Conservation (phyloP, 2,888 invertebrate genomes). For the Erynnis tages region DNA sequence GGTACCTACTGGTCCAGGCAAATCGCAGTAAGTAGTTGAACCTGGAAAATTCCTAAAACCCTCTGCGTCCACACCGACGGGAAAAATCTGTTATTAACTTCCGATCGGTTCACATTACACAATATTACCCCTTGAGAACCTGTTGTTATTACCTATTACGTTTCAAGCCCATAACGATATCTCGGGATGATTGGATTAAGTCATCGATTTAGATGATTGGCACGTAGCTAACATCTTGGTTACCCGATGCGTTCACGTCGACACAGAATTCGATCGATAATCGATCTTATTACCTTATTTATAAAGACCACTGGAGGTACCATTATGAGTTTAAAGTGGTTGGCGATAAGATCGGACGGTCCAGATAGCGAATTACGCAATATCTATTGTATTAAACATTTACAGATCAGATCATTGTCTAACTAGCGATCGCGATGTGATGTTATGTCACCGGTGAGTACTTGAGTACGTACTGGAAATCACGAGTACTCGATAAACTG, state of each 20-base stretch:
- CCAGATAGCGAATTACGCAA: slow-evolving; percentile 32
- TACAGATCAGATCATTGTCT: slow-evolving; percentile 26
- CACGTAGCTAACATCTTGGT: slow-evolving; percentile 17
- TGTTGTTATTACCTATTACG: slow-evolving; percentile 1
- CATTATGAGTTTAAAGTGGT: slow-evolving; percentile 2
- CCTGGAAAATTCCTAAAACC: too few species aligned
- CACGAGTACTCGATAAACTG: background rate
- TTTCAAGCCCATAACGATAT: slow-evolving; percentile 8
- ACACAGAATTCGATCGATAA: background rate
- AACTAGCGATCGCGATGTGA: slow-evolving; percentile 22
- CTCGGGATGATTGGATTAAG: slow-evolving; percentile 20
- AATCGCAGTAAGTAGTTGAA: too few species aligned
- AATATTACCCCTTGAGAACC: background rate
- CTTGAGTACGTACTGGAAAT: background rate
- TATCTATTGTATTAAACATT: slow-evolving; percentile 26
- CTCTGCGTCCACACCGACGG: too few species aligned
- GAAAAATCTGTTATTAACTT: too few species aligned
- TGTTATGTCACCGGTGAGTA: slow-evolving; percentile 23
- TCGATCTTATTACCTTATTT: slow-evolving; percentile 1
- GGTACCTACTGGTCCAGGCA: too few species aligned
- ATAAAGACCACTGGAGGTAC: background rate
- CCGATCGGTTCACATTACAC: too few species aligned
- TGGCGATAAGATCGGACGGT: slow-evolving; percentile 29
- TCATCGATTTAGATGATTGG: slow-evolving; percentile 24
- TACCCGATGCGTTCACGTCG: slow-evolving; percentile 1